Conservation (phyloP, 2,888 invertebrate genomes). For the Ellobium chinense region DNA sequence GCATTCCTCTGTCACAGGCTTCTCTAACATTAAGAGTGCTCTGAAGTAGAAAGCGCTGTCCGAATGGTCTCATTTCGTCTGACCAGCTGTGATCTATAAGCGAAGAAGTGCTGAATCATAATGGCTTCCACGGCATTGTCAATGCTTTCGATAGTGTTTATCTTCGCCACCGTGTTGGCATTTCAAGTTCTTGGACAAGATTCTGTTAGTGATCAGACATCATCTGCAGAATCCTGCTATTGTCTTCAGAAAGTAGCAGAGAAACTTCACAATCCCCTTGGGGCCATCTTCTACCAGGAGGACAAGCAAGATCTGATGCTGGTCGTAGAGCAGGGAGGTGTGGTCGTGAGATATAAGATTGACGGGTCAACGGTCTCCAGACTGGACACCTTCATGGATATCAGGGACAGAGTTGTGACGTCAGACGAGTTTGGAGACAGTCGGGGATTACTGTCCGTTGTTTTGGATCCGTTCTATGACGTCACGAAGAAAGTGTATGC, state of each 20-base stretch:
- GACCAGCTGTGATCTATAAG: no score
- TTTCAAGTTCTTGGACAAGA: background rate
- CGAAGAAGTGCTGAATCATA: no score
- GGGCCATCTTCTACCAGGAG: slow-evolving; percentile 40
- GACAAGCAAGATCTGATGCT: slow-evolving; percentile 47
- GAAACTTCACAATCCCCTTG: slow-evolving; percentile 51
- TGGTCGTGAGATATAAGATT: slow-evolving; percentile 44
- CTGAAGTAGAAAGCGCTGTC: no score
- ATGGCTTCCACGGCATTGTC: no score
- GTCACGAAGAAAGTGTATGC: slow-evolving; percentile 62
- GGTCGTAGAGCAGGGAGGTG: slow-evolving; percentile 58
- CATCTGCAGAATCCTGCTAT: slow-evolving; percentile 42
- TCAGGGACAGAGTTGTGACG: slow-evolving; percentile 49
- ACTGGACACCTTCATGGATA: slow-evolving; percentile 51
- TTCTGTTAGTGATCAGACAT: background rate
- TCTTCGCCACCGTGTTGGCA: no score
- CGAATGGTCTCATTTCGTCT: no score
- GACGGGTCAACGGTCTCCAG: slow-evolving; percentile 18
- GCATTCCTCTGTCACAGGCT: no score
- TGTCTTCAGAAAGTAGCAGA: slow-evolving; percentile 53
- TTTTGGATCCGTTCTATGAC: slow-evolving; percentile 68
- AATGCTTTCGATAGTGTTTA: no score
- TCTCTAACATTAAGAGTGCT: no score
- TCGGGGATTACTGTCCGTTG: slow-evolving; percentile 65
- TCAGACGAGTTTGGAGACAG: slow-evolving; percentile 31